Evolutionary conservation across 23 tunicate genomes (phyloP), one percentile per base, ranked within the genome.

Genomic region (Botrylloides violaceus): DNA sequence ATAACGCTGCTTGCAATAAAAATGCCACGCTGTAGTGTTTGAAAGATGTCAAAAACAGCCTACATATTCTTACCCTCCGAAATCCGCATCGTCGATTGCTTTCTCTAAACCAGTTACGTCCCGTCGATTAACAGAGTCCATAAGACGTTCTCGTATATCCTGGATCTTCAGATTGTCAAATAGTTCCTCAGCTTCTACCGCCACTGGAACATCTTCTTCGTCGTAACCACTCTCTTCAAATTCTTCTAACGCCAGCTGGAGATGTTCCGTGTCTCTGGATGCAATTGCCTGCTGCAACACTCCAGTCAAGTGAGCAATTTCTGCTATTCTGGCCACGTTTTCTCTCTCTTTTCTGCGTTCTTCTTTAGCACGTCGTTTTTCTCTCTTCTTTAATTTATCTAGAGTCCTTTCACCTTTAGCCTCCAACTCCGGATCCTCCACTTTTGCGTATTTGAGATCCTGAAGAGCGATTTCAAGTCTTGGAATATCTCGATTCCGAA

Each of bases 151-250:
- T 19, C 92, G 37, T 21, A 78, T 21, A 34, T 65, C 58, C 34
- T 59, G 65, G 0, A 84, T 66, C 31, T 71, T 79, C n/a, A 84
- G 66, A 22, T 72, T 30, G 36, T 84, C 92, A 24, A 62, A 76
- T 25, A 84, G 61, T 55, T 84, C 83, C 49, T 84, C 92, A 3
- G 92, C 92, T 30, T 78, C 55, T 2, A 39, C 57, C 29, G 48
- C 74, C n/a, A 78, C 71, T 18, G 92, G 92, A 43, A 84, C 75
- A n/a, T 84, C 92, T 18, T 79, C 82, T 32, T 65, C 71, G 18
- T 49, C 61, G 70, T 78, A 84, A 20, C 80, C 80, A 58, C 92
- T 84, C 32, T 84, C 68, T 64, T 84, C 92, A 58, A 82, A 84
- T 36, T 59, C 66, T 22, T 78, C 80, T 35, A 84, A 59, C 27